phyloP scores from a whole-genome alignment of 2,113 vertebrate species.

The Acanthisitta chloris region DNA sequence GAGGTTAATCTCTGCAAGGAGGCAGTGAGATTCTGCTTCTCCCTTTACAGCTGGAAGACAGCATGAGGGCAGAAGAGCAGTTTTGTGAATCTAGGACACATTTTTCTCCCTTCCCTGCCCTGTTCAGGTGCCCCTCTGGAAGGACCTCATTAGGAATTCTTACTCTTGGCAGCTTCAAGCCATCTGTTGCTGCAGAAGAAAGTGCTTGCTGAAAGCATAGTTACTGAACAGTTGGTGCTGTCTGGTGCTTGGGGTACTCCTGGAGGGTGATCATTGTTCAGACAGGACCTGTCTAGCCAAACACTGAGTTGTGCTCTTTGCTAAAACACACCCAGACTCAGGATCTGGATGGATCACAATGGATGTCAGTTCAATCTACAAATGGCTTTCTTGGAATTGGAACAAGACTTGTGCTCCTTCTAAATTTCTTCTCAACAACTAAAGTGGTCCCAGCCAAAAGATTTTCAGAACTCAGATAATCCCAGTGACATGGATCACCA shows the following conservation, averaged over 20 bases:
- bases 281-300: not conserved
- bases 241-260: not conserved
- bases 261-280: not conserved
- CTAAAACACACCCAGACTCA: not conserved
- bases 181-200: slow-evolving; percentile 23
- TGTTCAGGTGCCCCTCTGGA: not conserved
- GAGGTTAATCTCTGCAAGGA: not conserved
- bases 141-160: not conserved
- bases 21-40: not conserved
- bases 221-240: not conserved
- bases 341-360: not conserved
- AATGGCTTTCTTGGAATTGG: not conserved
- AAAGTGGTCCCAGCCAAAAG: not conserved
- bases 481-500: no score
- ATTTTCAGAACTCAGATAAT: not conserved
- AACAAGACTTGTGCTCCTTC: not conserved
- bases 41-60: not conserved
- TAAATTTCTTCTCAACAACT: not conserved
- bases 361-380: not conserved
- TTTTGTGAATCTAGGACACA: not conserved
- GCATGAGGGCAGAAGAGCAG: not conserved
- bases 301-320: not conserved
- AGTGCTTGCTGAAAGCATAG: not conserved
- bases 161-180: not conserved
- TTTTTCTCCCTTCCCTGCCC: not conserved